These are phyloP conservation scores for Otolemur garnettii DNA, from an alignment of 2,113 vertebrate species.

Conservation along the genomic window DNA sequence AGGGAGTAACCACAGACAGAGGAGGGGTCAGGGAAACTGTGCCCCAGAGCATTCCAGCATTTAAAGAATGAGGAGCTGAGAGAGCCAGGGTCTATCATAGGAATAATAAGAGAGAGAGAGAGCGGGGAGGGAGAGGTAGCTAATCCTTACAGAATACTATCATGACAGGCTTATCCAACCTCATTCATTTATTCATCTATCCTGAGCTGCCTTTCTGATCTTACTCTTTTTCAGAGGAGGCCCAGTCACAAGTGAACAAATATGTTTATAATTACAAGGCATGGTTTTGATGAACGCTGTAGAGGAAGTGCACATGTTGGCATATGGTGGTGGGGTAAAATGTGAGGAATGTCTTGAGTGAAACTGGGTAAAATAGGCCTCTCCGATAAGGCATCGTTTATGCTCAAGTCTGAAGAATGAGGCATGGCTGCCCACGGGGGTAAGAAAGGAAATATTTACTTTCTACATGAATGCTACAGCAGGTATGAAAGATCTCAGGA, in stretches of 20 bases:
- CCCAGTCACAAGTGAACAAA: not conserved
- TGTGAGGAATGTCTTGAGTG: not conserved
- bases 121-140: not conserved
- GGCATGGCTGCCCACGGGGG: not conserved
- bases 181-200: not conserved
- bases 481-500: not conserved
- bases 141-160: not conserved
- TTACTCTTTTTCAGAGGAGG: not conserved
- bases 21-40: not conserved
- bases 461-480: not conserved
- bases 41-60: not conserved
- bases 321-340: not conserved
- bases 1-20: not conserved
- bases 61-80: not conserved
- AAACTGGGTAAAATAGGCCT: not conserved
- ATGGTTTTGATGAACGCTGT: not conserved
- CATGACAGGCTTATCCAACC: not conserved
- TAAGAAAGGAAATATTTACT: slow-evolving; percentile 9
- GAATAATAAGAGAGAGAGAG: too few relatives aligned
- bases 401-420: not conserved
- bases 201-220: not conserved
- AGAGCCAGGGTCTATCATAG: not conserved
- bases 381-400: not conserved
- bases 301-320: not conserved
- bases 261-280: not conserved